Evolutionary conservation across 2,888 invertebrate species (phyloP).

Genomic region (Aphidius colemani): DNA sequence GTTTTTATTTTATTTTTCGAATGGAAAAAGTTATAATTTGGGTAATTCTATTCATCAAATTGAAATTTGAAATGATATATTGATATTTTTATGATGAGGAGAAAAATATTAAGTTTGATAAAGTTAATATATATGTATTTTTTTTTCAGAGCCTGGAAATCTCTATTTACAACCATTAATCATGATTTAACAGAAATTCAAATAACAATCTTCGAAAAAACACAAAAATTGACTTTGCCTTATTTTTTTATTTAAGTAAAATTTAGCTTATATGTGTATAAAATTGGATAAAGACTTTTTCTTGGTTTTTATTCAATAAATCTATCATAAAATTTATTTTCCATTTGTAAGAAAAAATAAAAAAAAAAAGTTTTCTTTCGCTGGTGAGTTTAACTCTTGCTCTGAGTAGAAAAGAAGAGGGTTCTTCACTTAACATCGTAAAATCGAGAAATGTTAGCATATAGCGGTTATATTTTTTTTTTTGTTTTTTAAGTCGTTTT

Average conservation of each 20-base stretch:
- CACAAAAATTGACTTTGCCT: conserved; percentile 1
- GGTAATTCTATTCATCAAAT: background rate
- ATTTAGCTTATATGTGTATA: no score
- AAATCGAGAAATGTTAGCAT: no score
- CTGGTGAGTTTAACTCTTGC: background rate
- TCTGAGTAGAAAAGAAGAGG: conserved; percentile 25
- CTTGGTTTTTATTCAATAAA: conserved; percentile 32
- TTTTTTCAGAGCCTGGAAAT: background rate
- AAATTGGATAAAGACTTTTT: background rate
- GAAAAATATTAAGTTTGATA: background rate
- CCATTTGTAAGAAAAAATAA: conserved; percentile 27
- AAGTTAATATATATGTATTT: background rate
- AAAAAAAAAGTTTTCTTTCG: conserved; percentile 17
- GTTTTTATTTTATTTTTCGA: no score
- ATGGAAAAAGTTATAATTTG: no score
- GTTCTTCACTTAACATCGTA: background rate
- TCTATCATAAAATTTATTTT: conserved; percentile 38
- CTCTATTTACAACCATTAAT: conserved; percentile 5
- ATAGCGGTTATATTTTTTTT: no score
- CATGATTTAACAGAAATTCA: conserved; percentile 7
- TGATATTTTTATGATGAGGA: background rate
- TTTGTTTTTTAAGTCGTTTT: no score
- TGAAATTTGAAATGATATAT: conserved; percentile 1
- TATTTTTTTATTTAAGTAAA: no score
- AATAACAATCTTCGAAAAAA: background rate